A percentile compares a stretch with the other conserved stretches of the same genome.
Evolutionary conservation across 2,113 vertebrate genomes (phyloP).

Genomic region (Setophaga kirtlandii): DNA sequence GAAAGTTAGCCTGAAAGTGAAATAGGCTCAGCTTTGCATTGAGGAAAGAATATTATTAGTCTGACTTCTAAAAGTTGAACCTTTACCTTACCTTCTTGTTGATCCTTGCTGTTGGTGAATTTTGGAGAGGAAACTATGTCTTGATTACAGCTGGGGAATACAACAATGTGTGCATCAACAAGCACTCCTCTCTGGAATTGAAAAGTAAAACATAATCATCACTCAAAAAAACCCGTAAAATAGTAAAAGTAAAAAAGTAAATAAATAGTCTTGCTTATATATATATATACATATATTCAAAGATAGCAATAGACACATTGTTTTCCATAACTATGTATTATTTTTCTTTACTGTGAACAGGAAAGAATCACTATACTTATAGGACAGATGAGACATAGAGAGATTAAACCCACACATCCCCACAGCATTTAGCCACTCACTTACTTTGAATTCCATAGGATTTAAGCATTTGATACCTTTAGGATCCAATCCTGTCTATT

Average conservation of each 20-base stretch:
- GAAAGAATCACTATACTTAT: not conserved
- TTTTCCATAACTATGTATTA: not conserved
- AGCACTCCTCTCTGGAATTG: not conserved
- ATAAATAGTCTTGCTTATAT: not conserved
- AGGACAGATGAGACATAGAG: not conserved
- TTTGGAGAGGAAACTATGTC: not conserved
- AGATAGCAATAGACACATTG: not conserved
- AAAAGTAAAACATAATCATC: not conserved
- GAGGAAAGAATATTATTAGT: not conserved
- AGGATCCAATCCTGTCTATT: not conserved
- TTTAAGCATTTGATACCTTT: not conserved
- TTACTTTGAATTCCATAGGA: not conserved
- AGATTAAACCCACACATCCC: not conserved
- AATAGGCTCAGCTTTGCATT: not conserved
- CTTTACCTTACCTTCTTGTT: not conserved
- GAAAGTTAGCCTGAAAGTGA: conserved; percentile 27
- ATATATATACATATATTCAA: not conserved
- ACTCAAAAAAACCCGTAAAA: not conserved
- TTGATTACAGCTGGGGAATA: not conserved
- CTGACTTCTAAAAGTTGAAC: not conserved
- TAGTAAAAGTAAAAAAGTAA: not conserved
- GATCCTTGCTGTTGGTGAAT: not conserved
- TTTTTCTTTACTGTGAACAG: not conserved
- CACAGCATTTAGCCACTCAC: not conserved
- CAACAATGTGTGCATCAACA: not conserved